Conservation (phyloP, 2,113 vertebrate species). For the Tetraodon nigroviridis region DNA sequence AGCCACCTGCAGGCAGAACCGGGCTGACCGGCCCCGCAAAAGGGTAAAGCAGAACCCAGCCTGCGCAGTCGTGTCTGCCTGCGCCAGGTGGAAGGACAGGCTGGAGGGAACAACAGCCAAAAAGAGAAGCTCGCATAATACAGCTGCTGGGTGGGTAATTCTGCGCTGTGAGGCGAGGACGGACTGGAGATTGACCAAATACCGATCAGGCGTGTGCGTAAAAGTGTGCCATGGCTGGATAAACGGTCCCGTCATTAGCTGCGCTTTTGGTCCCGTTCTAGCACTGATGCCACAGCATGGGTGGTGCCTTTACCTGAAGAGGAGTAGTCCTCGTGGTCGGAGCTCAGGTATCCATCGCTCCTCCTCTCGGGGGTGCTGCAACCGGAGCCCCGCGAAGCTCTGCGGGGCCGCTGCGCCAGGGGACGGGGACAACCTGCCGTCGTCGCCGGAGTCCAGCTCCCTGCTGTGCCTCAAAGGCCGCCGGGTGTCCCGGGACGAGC, state of each 20-base stretch:
- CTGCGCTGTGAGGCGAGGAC: background rate
- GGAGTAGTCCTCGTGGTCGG: constrained; percentile 85
- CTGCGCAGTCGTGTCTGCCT: background rate
- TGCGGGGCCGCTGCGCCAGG: constrained; percentile 34
- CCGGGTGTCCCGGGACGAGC: constrained; percentile 27
- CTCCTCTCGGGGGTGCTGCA: constrained; percentile 83
- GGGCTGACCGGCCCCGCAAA: too few species aligned
- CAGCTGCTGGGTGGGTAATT: background rate
- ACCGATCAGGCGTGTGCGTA: background rate
- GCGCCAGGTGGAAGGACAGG: background rate
- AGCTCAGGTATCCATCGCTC: constrained; percentile 82
- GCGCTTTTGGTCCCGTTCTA: background rate
- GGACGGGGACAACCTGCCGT: constrained; percentile 67
- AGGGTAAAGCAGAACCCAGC: background rate
- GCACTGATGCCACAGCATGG: background rate
- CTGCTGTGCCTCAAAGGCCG: constrained; percentile 64
- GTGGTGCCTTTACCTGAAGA: constrained; percentile 75
- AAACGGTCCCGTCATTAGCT: background rate
- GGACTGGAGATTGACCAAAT: too few species aligned
- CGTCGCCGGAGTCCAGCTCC: constrained; percentile 76
- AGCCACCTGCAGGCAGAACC: too few species aligned
- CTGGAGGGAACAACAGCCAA: background rate
- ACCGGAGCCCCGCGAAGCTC: constrained; percentile 58
- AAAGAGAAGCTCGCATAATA: constrained; percentile 9
- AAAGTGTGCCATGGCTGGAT: background rate